A percentile compares a stretch with the other conserved stretches of the same genome.
These are phyloP conservation scores for Andrena praecox DNA, from an alignment of 2,888 invertebrate genomes.

Conservation along the genomic window DNA sequence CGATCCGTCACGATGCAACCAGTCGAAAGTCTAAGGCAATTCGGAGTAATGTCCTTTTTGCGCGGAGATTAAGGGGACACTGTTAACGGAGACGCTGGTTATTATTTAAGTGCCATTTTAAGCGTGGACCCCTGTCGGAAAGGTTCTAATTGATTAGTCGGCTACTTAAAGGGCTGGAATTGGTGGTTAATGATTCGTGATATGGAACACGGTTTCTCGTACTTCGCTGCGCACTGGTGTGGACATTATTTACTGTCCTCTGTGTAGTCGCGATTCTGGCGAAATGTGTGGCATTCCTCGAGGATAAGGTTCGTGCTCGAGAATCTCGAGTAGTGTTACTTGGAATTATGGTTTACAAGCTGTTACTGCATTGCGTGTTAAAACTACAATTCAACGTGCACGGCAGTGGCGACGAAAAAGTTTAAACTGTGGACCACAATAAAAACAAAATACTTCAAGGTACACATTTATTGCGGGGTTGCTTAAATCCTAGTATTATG, in stretches of 20 bases:
- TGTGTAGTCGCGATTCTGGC: no score
- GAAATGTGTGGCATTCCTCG: no score
- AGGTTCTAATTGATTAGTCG: constrained; percentile 1
- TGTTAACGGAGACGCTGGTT: background rate
- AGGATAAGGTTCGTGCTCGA: no score
- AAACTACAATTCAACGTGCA: no score
- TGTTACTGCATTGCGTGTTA: no score
- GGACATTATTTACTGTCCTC: background rate
- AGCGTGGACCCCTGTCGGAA: background rate
- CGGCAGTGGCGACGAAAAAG: no score
- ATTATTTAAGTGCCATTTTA: constrained; percentile 3
- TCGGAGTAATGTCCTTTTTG: background rate
- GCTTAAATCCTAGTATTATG: no score
- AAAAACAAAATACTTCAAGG: no score
- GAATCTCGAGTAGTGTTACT: no score
- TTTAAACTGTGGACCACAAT: no score
- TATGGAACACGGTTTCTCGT: background rate
- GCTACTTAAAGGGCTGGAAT: background rate
- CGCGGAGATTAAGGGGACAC: constrained; percentile 1
- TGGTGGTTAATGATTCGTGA: background rate
- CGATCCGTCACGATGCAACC: background rate
- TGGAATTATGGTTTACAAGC: no score
- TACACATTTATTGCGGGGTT: no score
- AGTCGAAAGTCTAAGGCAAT: background rate
- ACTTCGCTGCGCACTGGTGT: background rate